phyloP scores from a whole-genome alignment of 1,140 invertebrate species.

The Gonatopus flavifemur region DNA sequence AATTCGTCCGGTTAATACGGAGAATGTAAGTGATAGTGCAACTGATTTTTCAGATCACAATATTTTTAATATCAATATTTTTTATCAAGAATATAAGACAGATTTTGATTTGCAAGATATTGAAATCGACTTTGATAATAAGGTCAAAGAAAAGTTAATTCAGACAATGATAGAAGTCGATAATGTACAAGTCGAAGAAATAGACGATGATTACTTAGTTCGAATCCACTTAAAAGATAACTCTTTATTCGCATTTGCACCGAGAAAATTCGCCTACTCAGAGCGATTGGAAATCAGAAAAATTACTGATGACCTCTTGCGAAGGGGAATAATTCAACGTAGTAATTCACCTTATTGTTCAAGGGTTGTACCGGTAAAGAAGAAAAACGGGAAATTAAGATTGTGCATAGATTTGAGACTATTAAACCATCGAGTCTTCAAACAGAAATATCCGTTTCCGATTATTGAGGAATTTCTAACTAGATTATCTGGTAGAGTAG shows the following conservation, averaged over 20 bases:
- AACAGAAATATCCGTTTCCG: neutral
- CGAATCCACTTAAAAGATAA: neutral
- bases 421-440: neutral
- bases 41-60: too few species aligned
- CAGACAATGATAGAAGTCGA: too few species aligned
- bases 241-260: neutral
- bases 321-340: neutral
- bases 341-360: neutral
- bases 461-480: too few species aligned
- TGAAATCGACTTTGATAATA: too few species aligned
- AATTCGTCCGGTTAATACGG: too few species aligned
- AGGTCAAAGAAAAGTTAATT: too few species aligned
- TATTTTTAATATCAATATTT: too few species aligned
- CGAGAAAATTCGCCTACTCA: neutral
- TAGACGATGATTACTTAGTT: neutral
- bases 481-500: too few species aligned
- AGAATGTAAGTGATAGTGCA: too few species aligned
- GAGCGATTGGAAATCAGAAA: neutral
- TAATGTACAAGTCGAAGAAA: neutral
- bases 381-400: neutral
- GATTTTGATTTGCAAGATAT: too few species aligned
- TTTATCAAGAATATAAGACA: too few species aligned
- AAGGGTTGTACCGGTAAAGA: neutral
- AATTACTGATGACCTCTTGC: neutral
- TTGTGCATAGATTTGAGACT: neutral